These are phyloP conservation scores for Ips typographus DNA, from an alignment of 1,140 invertebrate species.

Conservation along the genomic window DNA sequence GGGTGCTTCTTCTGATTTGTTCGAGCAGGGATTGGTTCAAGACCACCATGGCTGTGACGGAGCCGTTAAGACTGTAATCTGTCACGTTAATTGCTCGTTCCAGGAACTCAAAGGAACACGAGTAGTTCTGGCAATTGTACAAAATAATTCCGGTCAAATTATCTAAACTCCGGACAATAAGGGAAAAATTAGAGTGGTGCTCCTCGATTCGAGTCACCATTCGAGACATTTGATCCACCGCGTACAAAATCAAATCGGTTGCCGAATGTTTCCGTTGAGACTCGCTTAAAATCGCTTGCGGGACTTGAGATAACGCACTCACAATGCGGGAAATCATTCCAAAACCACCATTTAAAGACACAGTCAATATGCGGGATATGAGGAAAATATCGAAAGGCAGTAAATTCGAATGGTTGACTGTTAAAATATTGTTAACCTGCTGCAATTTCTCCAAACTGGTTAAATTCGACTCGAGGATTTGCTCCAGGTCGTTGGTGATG, in stretches of 20 bases:
- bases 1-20: slow-evolving; percentile 23
- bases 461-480: slow-evolving; percentile 31
- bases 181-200: slow-evolving; percentile 28
- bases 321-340: slow-evolving; percentile 24
- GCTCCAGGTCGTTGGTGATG: slow-evolving; percentile 35
- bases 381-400: slow-evolving; percentile 30
- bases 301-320: slow-evolving; percentile 30
- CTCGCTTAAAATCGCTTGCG: slow-evolving; percentile 26
- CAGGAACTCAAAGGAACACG: slow-evolving; percentile 14
- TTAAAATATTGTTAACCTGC: slow-evolving; percentile 20
- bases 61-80: slow-evolving; percentile 26
- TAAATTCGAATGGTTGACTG: slow-evolving; percentile 12
- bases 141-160: slow-evolving; percentile 36
- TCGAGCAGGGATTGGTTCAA: slow-evolving; percentile 27
- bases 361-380: slow-evolving; percentile 24
- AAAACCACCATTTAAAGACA: not conserved
- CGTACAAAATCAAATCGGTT: slow-evolving; percentile 40
- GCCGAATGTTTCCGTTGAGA: slow-evolving; percentile 36
- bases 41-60: slow-evolving; percentile 32
- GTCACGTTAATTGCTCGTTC: slow-evolving; percentile 9
- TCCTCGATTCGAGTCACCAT: slow-evolving; percentile 6
- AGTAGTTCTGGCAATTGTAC: slow-evolving; percentile 12
- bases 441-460: slow-evolving; percentile 30
- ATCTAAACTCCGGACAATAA: slow-evolving; percentile 30
- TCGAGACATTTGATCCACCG: slow-evolving; percentile 34